Conservation (phyloP, 2,113 vertebrate genomes). For the Pseudorectes ferrugineus region DNA sequence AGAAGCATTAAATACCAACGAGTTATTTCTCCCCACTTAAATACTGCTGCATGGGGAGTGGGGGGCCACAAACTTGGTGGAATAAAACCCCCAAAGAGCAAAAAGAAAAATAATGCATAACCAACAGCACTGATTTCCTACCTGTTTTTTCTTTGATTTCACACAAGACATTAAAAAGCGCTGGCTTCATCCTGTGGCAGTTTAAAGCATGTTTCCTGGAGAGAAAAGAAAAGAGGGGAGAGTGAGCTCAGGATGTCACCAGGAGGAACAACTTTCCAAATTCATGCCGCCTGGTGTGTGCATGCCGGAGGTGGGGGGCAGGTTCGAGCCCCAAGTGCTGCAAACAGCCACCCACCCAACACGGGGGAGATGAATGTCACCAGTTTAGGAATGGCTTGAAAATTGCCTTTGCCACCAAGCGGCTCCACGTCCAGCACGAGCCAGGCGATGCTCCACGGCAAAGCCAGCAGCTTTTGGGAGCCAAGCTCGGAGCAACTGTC, state of each 20-base stretch:
- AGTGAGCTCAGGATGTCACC: neutral
- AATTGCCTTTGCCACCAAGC: constrained; percentile 22
- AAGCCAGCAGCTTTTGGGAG: constrained; percentile 8
- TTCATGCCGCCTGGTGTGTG: neutral
- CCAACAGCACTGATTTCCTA: constrained; percentile 63
- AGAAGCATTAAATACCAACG: neutral
- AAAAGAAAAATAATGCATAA: neutral
- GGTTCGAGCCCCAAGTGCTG: neutral
- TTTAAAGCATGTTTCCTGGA: constrained; percentile 97
- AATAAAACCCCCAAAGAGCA: neutral
- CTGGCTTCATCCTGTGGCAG: constrained; percentile 99
- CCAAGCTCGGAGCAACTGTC: neutral
- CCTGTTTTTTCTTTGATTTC: constrained; percentile 99
- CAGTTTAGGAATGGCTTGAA: neutral
- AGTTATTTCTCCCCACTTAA: constrained; percentile 7
- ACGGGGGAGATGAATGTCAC: constrained; percentile 5
- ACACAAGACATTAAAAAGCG: constrained; percentile 97
- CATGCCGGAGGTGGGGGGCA: accelerated
- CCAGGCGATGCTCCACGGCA: neutral
- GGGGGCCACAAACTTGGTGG: neutral
- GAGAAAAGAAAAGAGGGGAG: constrained; percentile 59
- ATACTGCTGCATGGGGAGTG: neutral
- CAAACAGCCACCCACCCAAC: neutral
- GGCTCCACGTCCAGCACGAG: neutral
- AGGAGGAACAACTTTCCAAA: constrained; percentile 23